These are phyloP conservation scores for Achatina immaculata DNA, from an alignment of 1,140 invertebrate genomes.

Conservation along the genomic window DNA sequence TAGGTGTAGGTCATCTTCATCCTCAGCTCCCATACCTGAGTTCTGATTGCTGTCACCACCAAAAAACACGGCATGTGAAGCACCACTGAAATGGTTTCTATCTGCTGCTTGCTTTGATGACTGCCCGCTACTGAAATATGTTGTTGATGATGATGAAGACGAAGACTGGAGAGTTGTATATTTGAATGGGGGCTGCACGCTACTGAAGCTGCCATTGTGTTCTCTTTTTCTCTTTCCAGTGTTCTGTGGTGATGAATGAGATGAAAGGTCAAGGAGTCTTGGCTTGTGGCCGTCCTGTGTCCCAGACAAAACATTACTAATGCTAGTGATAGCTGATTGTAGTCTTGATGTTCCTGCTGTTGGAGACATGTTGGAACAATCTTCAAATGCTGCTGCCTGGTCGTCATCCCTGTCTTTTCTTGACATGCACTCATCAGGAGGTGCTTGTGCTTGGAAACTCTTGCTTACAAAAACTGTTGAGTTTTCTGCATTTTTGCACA, in stretches of 20 bases:
- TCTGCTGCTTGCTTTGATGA: conserved; percentile 25
- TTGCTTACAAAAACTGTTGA: conserved; percentile 49
- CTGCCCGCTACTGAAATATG: not conserved
- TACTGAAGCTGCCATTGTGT: conserved; percentile 32
- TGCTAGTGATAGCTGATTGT: conserved; percentile 42
- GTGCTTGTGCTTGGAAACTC: conserved; percentile 45
- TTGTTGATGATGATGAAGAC: conserved; percentile 18
- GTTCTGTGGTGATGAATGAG: conserved; percentile 26
- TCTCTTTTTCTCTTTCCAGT: conserved; percentile 41
- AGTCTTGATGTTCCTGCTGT: conserved; percentile 20
- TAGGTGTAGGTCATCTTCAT: conserved; percentile 43
- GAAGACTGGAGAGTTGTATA: conserved; percentile 35
- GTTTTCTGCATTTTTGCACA: conserved; percentile 49
- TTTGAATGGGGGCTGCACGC: conserved; percentile 19
- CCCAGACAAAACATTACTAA: conserved; percentile 38
- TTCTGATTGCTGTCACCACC: conserved; percentile 39
- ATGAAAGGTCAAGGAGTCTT: conserved; percentile 22
- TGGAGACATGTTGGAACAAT: conserved; percentile 17
- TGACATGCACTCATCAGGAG: conserved; percentile 27
- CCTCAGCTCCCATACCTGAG: conserved; percentile 37
- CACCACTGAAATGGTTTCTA: conserved; percentile 31
- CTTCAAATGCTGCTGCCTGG: conserved; percentile 15
- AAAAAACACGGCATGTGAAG: conserved; percentile 37
- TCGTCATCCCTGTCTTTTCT: conserved; percentile 33
- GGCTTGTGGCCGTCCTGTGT: conserved; percentile 15